phyloP scores from a whole-genome alignment of 2,888 invertebrate species.

The Lepidonotus clava region DNA sequence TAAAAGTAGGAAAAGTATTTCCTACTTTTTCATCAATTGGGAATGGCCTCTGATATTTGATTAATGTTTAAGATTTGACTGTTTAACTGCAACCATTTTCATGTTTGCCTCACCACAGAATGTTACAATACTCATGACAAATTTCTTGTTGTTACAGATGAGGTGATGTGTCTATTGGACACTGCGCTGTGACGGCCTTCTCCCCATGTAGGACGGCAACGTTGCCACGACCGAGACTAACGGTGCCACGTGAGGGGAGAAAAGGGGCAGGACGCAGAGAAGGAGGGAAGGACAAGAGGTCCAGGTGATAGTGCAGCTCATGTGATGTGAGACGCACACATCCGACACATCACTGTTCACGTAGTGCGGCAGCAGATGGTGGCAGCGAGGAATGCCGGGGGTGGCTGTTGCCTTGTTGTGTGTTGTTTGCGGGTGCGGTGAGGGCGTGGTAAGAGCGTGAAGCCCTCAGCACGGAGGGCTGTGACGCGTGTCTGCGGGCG shows the following conservation, averaged over 20 bases:
- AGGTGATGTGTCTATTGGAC: constrained; percentile 20
- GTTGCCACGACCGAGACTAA: neutral
- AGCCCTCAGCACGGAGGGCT: neutral
- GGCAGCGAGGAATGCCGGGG: constrained; percentile 14
- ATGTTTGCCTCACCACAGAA: too few species aligned
- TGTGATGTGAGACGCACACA: too few species aligned
- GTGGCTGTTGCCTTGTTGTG: neutral
- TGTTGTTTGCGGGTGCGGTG: neutral
- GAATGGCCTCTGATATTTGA: too few species aligned
- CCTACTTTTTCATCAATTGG: too few species aligned
- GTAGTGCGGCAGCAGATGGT: too few species aligned
- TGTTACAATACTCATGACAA: neutral
- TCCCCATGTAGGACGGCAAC: neutral
- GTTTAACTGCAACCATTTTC: too few species aligned
- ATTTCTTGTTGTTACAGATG: neutral
- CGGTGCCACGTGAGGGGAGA: neutral
- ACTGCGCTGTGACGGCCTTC: neutral
- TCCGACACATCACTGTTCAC: too few species aligned
- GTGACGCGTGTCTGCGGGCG: neutral
- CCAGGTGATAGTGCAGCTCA: too few species aligned
- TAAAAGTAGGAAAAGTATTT: too few species aligned
- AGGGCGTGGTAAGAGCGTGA: neutral
- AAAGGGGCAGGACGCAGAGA: neutral
- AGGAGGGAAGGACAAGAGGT: neutral
- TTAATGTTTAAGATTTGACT: too few species aligned